These are phyloP conservation scores for Timema podura DNA, from an alignment of 2,888 invertebrate genomes.

Conservation along the genomic window DNA sequence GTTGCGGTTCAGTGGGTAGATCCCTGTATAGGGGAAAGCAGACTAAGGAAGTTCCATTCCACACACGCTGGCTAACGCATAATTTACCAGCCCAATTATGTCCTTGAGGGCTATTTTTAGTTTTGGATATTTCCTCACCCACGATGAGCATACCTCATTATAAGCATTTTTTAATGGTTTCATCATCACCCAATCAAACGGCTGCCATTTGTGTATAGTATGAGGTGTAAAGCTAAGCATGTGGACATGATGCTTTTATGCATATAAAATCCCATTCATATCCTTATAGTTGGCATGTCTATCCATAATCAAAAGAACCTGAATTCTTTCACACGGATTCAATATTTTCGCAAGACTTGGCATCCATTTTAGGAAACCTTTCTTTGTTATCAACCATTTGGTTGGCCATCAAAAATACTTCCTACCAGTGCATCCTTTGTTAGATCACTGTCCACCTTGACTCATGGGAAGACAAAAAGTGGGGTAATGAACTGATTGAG, in stretches of 20 bases:
- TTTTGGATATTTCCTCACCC: slow-evolving; percentile 13
- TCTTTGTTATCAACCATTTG: neutral
- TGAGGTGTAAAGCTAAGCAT: slow-evolving; percentile 12
- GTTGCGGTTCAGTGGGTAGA: slow-evolving; percentile 16
- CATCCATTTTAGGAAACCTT: slow-evolving; percentile 20
- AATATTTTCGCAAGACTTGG: neutral
- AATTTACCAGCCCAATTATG: slow-evolving; percentile 1
- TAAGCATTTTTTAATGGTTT: slow-evolving; percentile 6
- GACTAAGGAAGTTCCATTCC: slow-evolving; percentile 13
- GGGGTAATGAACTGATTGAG: slow-evolving; percentile 12
- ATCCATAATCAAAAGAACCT: neutral
- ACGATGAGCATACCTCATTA: slow-evolving; percentile 11
- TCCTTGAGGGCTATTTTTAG: neutral
- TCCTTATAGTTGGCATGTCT: neutral
- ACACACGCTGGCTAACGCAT: neutral
- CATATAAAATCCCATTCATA: neutral
- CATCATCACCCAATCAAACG: neutral
- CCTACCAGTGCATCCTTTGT: slow-evolving; percentile 9
- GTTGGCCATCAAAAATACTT: slow-evolving; percentile 9
- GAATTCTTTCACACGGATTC: neutral
- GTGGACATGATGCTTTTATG: neutral
- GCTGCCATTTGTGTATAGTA: neutral
- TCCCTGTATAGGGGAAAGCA: slow-evolving; percentile 14
- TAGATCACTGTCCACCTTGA: neutral
- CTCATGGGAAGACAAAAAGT: too few species aligned